Base-by-base conservation (phyloP, 2,113 vertebrate species). In the Nothocercus nigrocapillus region DNA sequence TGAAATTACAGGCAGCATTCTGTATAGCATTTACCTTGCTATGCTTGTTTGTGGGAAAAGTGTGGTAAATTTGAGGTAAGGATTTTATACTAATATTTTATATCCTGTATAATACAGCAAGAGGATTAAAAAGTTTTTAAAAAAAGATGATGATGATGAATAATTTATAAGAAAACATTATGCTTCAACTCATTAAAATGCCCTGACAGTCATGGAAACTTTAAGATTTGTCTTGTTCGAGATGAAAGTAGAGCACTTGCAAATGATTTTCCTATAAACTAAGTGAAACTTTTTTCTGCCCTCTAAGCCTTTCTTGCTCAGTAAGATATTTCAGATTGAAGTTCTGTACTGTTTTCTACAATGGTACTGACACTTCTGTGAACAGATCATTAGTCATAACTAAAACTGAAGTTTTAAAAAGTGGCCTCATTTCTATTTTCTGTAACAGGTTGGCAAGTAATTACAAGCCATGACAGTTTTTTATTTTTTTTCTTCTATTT, bases 111-210 rank as follows among this genome's bases (percentile, higher is more conserved):
- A 87, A 84, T 59, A 90, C 13, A 85, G 61, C 56, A 81, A 94
- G 66, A 84, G 78, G 66, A 91, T 67, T 84, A 87, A 47, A 90
- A 94, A 81, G 10, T 49, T 49, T 20, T 47, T 28, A 74, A 91
- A 96, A 93, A 16, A 90, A 34, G 90, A 5, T 40, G 32, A 64
- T 88, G 59, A 25, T n/a, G 25, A 89, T 97, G 72, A 96, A 96
- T 96, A 95, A 95, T 97, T 95, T 93, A 95, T 96, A 85, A 92
- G 85, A 92, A 95, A 96, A 94, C 68, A 88, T 53, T 92, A 92
- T 90, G 44, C 66, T 95, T 92, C 68, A 90, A 81, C 74, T 96
- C 92, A 94, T 95, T 97, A 93, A 94, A 94, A 90, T 94, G 88
- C 32, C 53, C 88, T 93, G 89, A 91, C 61, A 92, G 94, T 95